Conservation (phyloP, 2,888 invertebrate species). For the Abrostola tripartita region DNA sequence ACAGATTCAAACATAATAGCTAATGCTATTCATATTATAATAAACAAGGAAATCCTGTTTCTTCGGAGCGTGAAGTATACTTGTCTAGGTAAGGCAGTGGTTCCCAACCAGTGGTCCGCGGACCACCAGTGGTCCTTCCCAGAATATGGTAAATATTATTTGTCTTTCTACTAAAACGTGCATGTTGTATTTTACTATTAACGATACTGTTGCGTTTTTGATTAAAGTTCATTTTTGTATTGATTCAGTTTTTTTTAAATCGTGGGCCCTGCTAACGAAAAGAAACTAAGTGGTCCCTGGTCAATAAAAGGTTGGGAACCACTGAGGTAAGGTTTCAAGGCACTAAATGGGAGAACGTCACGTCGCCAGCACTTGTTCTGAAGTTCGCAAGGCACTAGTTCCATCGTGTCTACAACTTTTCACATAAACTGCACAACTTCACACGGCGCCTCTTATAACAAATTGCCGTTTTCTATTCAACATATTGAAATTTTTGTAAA, state of each 20-base stretch:
- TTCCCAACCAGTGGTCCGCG: no score
- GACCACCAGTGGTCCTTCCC: no score
- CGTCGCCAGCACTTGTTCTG: constrained; percentile 81
- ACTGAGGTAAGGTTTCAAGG: constrained; percentile 67
- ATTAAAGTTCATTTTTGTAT: no score
- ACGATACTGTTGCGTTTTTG: no score
- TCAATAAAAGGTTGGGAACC: no score
- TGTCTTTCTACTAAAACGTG: no score
- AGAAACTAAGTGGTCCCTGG: no score
- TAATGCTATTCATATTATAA: constrained; percentile 52
- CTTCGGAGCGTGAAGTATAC: constrained; percentile 59
- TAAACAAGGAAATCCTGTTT: constrained; percentile 59
- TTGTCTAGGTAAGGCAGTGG: constrained; percentile 68
- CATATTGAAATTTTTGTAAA: constrained; percentile 75
- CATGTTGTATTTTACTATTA: no score
- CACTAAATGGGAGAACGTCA: constrained; percentile 75
- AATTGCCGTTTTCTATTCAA: constrained; percentile 77
- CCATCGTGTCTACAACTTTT: constrained; percentile 81
- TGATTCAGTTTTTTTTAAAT: no score
- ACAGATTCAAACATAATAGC: constrained; percentile 54
- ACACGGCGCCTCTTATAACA: constrained; percentile 75
- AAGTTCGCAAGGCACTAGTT: constrained; percentile 73
- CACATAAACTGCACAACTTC: constrained; percentile 84
- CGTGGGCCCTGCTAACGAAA: no score
- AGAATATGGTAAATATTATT: no score